phyloP scores from a whole-genome alignment of 2,888 invertebrate genomes.

The Machimus atricapillus region DNA sequence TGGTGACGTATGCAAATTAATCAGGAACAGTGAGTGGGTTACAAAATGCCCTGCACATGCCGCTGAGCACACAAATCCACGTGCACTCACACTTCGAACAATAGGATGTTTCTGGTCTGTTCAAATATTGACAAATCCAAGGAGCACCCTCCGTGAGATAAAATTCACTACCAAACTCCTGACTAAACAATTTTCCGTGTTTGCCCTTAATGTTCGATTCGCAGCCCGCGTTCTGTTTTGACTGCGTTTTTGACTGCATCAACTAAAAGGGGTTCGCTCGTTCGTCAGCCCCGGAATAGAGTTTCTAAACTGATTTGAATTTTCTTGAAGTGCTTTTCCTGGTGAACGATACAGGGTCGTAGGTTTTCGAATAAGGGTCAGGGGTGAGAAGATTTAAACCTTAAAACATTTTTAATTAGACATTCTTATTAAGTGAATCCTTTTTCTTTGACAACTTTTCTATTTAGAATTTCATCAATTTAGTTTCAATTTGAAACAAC shows the following conservation, averaged over 20 bases:
- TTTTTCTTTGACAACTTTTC: background rate
- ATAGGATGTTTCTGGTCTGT: constrained; percentile 3
- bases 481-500: too few relatives aligned
- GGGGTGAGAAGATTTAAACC: background rate
- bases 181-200: constrained; percentile 26
- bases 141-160: constrained; percentile 13
- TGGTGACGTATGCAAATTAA: constrained; percentile 38
- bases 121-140: constrained; percentile 29
- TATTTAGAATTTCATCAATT: too few relatives aligned
- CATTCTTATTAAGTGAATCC: background rate
- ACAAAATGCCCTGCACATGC: constrained; percentile 4
- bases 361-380: background rate
- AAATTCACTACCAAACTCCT: constrained; percentile 13
- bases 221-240: background rate
- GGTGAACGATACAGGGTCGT: background rate
- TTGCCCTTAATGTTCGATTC: background rate
- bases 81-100: constrained; percentile 34
- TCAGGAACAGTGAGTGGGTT: background rate
- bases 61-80: constrained; percentile 22
- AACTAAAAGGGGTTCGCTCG: background rate
- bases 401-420: background rate
- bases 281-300: background rate
- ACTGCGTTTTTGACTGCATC: background rate
- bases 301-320: background rate
- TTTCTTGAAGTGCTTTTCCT: background rate